Conservation (phyloP, 2,797 vertebrate species). For the Lateolabrax maculatus region DNA sequence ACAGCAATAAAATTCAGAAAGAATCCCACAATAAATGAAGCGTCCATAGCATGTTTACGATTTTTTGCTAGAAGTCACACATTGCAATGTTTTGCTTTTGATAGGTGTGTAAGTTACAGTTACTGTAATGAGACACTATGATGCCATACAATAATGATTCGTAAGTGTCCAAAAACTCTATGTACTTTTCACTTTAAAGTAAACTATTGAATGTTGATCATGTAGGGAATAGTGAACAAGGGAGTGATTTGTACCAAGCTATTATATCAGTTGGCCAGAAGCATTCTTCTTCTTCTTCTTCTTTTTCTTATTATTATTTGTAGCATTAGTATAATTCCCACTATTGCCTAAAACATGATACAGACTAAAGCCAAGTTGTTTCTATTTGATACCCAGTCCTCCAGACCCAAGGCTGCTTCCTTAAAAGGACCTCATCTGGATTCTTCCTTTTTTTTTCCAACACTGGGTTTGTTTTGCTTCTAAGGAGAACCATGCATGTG, state of each 20-base stretch:
- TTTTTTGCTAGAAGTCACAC: neutral
- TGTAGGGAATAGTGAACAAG: neutral
- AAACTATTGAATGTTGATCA: neutral
- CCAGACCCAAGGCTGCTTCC: constrained; percentile 59
- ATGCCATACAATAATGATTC: neutral
- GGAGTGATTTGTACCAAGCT: neutral
- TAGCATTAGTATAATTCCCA: constrained; percentile 7
- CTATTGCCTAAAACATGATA: constrained; percentile 21
- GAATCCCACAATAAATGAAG: no score
- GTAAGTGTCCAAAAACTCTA: neutral
- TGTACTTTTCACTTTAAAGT: neutral
- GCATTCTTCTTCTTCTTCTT: neutral
- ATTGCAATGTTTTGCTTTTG: neutral
- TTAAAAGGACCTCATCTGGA: constrained; percentile 76
- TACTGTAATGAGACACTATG: neutral
- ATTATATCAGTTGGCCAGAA: neutral
- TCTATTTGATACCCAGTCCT: constrained; percentile 39
- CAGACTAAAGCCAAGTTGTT: constrained; percentile 44
- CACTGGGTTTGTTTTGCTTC: constrained; percentile 56
- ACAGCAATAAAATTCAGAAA: constrained; percentile 42
- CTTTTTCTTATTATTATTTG: neutral
- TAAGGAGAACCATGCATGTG: constrained; percentile 30
- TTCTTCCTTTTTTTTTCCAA: constrained; percentile 37
- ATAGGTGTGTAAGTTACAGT: neutral
- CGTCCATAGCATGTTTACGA: neutral